Conservation (phyloP, 1,140 invertebrate species). For the Papilio machaon region DNA sequence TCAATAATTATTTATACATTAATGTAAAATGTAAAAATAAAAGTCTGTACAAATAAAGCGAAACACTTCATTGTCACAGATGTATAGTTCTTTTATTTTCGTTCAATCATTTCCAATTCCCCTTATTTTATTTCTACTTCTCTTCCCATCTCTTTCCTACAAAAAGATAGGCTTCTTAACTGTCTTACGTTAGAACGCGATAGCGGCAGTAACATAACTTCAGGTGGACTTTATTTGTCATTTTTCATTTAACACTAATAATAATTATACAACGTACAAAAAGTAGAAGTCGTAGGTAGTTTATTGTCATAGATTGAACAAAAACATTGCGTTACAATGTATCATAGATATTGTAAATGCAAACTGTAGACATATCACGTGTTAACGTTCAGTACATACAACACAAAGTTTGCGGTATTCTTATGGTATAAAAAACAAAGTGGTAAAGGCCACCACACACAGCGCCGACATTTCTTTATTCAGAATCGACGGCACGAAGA, state of each 20-base stretch:
- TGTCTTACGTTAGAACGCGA: too few relatives aligned
- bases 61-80: not conserved
- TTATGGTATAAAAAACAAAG: conserved; percentile 20
- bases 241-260: too few relatives aligned
- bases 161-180: too few relatives aligned
- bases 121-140: too few relatives aligned
- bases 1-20: not conserved
- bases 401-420: conserved; percentile 26
- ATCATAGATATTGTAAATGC: not conserved
- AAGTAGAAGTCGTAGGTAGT: not conserved
- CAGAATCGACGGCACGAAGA: conserved; percentile 43
- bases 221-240: too few relatives aligned
- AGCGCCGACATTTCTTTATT: conserved; percentile 59
- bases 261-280: too few relatives aligned
- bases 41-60: not conserved
- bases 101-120: too few relatives aligned
- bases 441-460: conserved; percentile 39
- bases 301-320: not conserved
- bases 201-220: too few relatives aligned
- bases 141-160: too few relatives aligned
- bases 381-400: not conserved
- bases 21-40: not conserved
- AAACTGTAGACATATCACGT: not conserved
- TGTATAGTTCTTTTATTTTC: too few relatives aligned
- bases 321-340: not conserved